Conservation (phyloP, 2,113 vertebrate species). For the Brachionichthys hirsutus region DNA sequence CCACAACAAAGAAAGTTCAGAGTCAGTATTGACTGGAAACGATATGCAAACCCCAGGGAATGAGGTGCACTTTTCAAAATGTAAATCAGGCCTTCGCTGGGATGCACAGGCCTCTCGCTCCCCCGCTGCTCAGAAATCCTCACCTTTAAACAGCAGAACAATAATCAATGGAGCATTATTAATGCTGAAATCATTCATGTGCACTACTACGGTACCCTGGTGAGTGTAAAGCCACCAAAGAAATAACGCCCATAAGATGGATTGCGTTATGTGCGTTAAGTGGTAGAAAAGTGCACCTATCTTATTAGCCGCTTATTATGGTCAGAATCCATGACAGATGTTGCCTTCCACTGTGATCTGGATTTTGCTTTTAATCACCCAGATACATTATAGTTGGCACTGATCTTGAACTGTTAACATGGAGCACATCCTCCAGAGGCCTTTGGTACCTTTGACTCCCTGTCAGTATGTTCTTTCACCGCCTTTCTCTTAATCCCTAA, state of each 20-base stretch:
- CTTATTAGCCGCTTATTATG: constrained; percentile 7
- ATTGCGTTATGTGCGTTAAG: constrained; percentile 43
- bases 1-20: constrained; percentile 77
- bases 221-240: constrained; percentile 63
- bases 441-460: constrained; percentile 12
- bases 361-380: constrained; percentile 11
- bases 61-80: constrained; percentile 80
- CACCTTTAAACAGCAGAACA: constrained; percentile 80
- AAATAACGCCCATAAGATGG: constrained; percentile 44
- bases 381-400: constrained; percentile 13
- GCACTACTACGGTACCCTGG: constrained; percentile 63
- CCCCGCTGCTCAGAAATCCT: constrained; percentile 67
- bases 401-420: constrained; percentile 46
- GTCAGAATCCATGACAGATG: constrained; percentile 13
- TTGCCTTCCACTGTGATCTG: not conserved
- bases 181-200: constrained; percentile 78
- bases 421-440: constrained; percentile 31
- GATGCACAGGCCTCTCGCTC: constrained; percentile 50
- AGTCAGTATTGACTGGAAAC: constrained; percentile 77
- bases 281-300: not conserved
- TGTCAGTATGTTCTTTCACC: constrained; percentile 16
- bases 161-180: constrained; percentile 83
- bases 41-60: constrained; percentile 58
- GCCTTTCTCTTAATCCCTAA: constrained; percentile 44
- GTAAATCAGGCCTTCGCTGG: constrained; percentile 73